Percentiles rank a stretch among this genome's conserved stretches.
phyloP scores from a whole-genome alignment of 2,797 vertebrate genomes.

The Eremophila alpestris region DNA sequence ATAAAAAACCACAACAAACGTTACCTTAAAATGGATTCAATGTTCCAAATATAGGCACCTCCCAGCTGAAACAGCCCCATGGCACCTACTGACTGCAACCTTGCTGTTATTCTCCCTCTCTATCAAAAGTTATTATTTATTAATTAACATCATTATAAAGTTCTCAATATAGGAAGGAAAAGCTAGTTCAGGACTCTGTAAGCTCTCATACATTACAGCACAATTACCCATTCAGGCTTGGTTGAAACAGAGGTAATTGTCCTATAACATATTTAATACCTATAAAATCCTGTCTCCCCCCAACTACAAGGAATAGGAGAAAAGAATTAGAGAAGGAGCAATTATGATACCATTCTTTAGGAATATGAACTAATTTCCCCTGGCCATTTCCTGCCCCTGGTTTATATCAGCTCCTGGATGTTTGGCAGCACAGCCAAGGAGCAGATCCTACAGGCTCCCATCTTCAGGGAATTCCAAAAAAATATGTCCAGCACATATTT shows the following conservation, averaged over 20 bases:
- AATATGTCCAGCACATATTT: background rate
- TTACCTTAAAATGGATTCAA: constrained; percentile 6
- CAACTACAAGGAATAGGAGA: constrained; percentile 2
- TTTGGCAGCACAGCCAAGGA: background rate
- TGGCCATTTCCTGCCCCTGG: background rate
- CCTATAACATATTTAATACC: constrained; percentile 44
- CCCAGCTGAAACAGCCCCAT: constrained; percentile 38
- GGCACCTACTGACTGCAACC: constrained; percentile 1
- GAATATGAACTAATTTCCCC: background rate
- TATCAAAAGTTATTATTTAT: constrained; percentile 65
- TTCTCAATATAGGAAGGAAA: constrained; percentile 46
- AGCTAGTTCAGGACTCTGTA: constrained; percentile 23
- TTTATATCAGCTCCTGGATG: background rate
- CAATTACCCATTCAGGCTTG: constrained; percentile 50
- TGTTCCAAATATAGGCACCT: constrained; percentile 37
- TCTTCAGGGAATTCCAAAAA: background rate
- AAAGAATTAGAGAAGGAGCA: constrained; percentile 30
- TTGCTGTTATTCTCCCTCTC: constrained; percentile 37
- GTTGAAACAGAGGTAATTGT: constrained; percentile 53
- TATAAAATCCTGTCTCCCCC: constrained; percentile 43
- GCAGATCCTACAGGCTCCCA: background rate
- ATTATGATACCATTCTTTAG: constrained; percentile 23
- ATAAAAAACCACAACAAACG: background rate
- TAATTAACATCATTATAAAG: constrained; percentile 62
- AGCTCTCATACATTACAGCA: constrained; percentile 39